Percentiles rank a stretch among this genome's conserved stretches.
Conservation (phyloP, 2,888 invertebrate genomes). For the Crepidodera aurea region DNA sequence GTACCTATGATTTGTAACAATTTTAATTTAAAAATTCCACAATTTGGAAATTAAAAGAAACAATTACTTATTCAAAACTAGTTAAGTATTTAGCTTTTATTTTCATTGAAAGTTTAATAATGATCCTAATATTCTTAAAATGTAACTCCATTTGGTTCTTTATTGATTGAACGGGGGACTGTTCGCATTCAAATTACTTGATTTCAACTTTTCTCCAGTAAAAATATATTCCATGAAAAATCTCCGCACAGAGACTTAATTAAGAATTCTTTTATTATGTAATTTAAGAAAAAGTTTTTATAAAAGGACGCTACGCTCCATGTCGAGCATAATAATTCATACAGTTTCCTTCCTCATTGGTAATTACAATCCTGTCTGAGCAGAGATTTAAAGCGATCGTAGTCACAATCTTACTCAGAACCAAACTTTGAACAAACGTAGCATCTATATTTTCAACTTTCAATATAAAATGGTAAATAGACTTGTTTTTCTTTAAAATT, state of each 20-base stretch:
- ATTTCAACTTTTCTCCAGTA: conserved; percentile 24
- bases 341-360: not conserved
- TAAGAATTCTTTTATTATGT: conserved; percentile 25
- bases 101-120: conserved; percentile 52
- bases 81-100: conserved; percentile 43
- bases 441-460: too few relatives aligned
- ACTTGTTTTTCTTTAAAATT: too few relatives aligned
- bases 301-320: not conserved
- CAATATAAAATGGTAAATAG: too few relatives aligned
- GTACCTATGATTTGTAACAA: too few relatives aligned
- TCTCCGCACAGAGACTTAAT: conserved; percentile 4
- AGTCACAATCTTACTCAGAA: too few relatives aligned
- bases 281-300: conserved; percentile 10
- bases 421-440: too few relatives aligned
- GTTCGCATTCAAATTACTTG: conserved; percentile 39
- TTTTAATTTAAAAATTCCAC: too few relatives aligned
- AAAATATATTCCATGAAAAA: conserved; percentile 17
- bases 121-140: conserved; percentile 43
- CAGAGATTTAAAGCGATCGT: too few relatives aligned
- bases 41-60: too few relatives aligned
- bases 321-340: not conserved
- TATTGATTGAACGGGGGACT: conserved; percentile 36
- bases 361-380: not conserved
- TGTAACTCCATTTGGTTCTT: conserved; percentile 39
- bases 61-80: too few relatives aligned